These are phyloP conservation scores for Australoheros scitulus DNA, from an alignment of 2,113 vertebrate genomes.

Conservation along the genomic window DNA sequence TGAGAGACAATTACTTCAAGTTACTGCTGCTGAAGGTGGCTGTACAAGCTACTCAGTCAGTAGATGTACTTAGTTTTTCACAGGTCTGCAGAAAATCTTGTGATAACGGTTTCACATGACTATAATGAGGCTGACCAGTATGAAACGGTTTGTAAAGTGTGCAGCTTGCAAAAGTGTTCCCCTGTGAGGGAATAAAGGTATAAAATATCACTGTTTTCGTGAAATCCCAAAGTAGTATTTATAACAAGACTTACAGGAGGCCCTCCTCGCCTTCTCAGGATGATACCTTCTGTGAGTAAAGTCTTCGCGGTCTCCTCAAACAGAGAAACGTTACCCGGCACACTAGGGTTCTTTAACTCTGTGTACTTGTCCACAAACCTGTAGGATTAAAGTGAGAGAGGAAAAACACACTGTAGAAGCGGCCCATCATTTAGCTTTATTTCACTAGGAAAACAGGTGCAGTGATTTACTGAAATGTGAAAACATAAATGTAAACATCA, in stretches of 20 bases:
- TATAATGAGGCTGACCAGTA: neutral
- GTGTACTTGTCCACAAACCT: constrained; percentile 92
- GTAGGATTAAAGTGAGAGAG: neutral
- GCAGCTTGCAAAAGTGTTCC: neutral
- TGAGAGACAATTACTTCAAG: too few relatives aligned
- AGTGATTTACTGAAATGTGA: too few relatives aligned
- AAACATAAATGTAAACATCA: too few relatives aligned
- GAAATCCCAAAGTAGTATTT: neutral
- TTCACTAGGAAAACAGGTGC: too few relatives aligned
- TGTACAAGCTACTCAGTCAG: too few relatives aligned
- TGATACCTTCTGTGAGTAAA: constrained; percentile 84
- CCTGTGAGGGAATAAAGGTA: neutral
- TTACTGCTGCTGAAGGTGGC: too few relatives aligned
- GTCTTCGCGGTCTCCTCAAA: constrained; percentile 88
- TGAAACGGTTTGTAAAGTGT: neutral
- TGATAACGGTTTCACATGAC: neutral
- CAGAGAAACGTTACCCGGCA: constrained; percentile 80
- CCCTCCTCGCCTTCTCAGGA: constrained; percentile 78
- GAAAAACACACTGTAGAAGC: neutral
- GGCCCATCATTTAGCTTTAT: neutral
- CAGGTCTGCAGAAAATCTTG: too few relatives aligned
- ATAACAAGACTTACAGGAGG: constrained; percentile 77
- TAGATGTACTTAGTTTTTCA: too few relatives aligned
- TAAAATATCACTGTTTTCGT: neutral
- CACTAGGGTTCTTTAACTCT: constrained; percentile 80